Percentiles rank a stretch among this genome's conserved stretches.
Evolutionary conservation across 2,888 invertebrate species (phyloP).

Genomic region (Ectobius pallidus): DNA sequence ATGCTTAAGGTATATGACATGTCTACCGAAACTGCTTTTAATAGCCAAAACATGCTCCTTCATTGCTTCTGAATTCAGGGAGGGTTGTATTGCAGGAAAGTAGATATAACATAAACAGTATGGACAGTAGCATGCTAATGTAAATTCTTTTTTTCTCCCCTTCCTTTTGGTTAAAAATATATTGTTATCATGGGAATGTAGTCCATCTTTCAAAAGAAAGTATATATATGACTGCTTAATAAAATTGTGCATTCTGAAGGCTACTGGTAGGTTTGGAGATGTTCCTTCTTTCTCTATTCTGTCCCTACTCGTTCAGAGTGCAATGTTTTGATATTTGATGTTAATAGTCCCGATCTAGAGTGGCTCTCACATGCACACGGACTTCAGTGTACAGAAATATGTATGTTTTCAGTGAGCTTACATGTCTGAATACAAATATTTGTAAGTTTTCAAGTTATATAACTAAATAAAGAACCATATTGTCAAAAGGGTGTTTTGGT

Average conservation of each 20-base stretch:
- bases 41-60: too few species aligned
- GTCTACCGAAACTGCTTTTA: too few species aligned
- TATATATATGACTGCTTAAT: neutral
- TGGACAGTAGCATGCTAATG: too few species aligned
- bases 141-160: too few species aligned
- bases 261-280: neutral
- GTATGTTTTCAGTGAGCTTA: constrained; percentile 18
- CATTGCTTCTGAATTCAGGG: too few species aligned
- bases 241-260: neutral
- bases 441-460: constrained; percentile 40
- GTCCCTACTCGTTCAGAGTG: neutral
- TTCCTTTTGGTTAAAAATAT: neutral
- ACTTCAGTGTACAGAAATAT: neutral
- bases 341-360: neutral
- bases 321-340: constrained; percentile 16
- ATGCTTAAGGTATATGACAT: too few species aligned
- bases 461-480: constrained; percentile 23
- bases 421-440: constrained; percentile 30
- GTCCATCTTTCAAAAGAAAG: too few species aligned
- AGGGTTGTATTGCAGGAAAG: too few species aligned
- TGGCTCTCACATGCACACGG: neutral
- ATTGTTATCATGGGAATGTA: neutral
- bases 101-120: too few species aligned
- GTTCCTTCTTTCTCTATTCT: neutral
- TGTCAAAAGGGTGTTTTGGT: neutral